A percentile compares a stretch with the other conserved stretches of the same genome.
Conservation (phyloP, 2,888 invertebrate genomes). For the Pogonocherus hispidulus region DNA sequence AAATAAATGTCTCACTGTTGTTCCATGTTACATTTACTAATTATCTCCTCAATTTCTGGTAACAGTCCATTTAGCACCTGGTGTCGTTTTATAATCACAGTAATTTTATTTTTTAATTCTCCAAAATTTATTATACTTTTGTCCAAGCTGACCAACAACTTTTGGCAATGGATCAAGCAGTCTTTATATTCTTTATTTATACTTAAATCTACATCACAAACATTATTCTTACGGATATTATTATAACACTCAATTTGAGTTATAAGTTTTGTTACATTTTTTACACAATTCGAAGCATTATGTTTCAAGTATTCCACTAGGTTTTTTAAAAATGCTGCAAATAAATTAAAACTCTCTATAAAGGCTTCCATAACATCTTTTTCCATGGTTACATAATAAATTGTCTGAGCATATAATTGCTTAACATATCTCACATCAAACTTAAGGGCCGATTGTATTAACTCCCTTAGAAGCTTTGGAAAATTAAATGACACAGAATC, state of each 20-base stretch:
- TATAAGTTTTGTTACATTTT: conserved; percentile 38
- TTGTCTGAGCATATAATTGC: conserved; percentile 50
- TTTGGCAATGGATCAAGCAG: conserved; percentile 44
- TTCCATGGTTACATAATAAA: conserved; percentile 52
- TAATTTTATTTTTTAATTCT: conserved; percentile 41
- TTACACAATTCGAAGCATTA: conserved; percentile 19
- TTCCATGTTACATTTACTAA: conserved; percentile 39
- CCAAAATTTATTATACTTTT: conserved; percentile 40
- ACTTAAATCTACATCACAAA: conserved; percentile 41
- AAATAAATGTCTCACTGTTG: conserved; percentile 38
- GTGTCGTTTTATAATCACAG: conserved; percentile 33
- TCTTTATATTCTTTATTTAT: conserved; percentile 40
- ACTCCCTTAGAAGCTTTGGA: conserved; percentile 53
- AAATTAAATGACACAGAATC: conserved; percentile 41
- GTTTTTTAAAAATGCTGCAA: conserved; percentile 39
- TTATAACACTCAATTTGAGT: conserved; percentile 45
- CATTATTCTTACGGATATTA: conserved; percentile 38
- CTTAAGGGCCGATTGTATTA: conserved; percentile 49
- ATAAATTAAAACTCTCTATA: conserved; percentile 45
- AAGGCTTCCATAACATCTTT: conserved; percentile 39
- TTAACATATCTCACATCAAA: conserved; percentile 44
- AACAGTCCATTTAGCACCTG: not conserved
- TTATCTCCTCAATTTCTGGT: conserved; percentile 15
- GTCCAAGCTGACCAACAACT: conserved; percentile 47
- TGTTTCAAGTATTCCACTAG: conserved; percentile 39